Conservation (phyloP, 1,140 invertebrate genomes). For the Aricia agestis region DNA sequence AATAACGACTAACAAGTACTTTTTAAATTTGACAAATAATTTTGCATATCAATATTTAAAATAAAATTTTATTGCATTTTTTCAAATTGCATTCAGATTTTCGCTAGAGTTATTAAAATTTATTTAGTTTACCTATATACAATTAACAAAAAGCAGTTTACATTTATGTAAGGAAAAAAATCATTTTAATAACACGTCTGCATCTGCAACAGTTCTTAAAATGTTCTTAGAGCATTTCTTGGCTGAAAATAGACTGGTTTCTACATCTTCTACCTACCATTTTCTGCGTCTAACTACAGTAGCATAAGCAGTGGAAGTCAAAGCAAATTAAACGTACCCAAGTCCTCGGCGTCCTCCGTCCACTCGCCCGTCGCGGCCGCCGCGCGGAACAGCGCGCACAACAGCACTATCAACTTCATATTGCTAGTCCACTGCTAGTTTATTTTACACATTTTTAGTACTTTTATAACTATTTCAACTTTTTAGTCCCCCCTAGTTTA, state of each 20-base stretch:
- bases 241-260: no score
- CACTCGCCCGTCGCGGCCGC: conserved; percentile 55
- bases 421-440: background rate
- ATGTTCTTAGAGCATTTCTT: no score
- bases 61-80: background rate
- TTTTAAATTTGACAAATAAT: background rate
- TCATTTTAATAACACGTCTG: background rate
- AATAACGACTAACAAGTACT: background rate
- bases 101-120: no score
- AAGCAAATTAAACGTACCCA: conserved; percentile 45
- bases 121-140: no score
- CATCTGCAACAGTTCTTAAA: background rate
- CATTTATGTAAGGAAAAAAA: background rate
- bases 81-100: no score
- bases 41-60: background rate
- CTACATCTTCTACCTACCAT: no score
- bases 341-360: conserved; percentile 67
- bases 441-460: background rate
- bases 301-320: background rate
- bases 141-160: background rate
- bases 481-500: no score
- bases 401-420: conserved; percentile 38
- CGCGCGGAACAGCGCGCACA: conserved; percentile 37
- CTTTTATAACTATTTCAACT: background rate
- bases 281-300: background rate